Percentiles rank a stretch among this genome's conserved stretches.
phyloP scores from a whole-genome alignment of 2,888 invertebrate genomes.

The Drosophila kambysellisi region DNA sequence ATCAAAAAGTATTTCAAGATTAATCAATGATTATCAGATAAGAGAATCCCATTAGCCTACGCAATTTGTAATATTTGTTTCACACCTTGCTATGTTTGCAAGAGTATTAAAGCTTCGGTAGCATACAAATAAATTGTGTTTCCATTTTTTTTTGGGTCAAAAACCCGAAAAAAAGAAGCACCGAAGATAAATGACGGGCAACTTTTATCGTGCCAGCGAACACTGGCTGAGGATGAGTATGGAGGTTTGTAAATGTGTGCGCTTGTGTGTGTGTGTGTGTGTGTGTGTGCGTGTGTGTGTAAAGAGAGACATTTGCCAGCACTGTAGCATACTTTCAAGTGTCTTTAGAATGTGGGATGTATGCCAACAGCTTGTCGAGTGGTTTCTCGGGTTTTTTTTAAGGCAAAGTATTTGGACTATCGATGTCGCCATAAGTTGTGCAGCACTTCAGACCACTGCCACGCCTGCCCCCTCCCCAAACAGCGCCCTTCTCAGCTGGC shows the following conservation, averaged over 20 bases:
- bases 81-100: neutral
- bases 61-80: neutral
- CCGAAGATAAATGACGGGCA: slow-evolving; percentile 73
- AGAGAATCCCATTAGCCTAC: neutral
- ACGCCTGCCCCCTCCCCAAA: slow-evolving; percentile 11
- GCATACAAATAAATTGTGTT: neutral
- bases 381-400: slow-evolving; percentile 59
- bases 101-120: slow-evolving; percentile 6
- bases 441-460: slow-evolving; percentile 64
- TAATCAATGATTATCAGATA: neutral
- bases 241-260: slow-evolving; percentile 18
- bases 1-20: neutral
- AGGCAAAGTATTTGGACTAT: slow-evolving; percentile 74
- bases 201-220: slow-evolving; percentile 51
- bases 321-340: slow-evolving; percentile 79
- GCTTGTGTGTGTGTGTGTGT: neutral
- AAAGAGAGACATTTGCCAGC: slow-evolving; percentile 64
- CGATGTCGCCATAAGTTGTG: slow-evolving; percentile 80
- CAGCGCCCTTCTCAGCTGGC: slow-evolving; percentile 7
- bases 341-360: slow-evolving; percentile 67
- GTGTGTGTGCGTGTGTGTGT: slow-evolving; percentile 14
- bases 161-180: slow-evolving; percentile 31
- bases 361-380: slow-evolving; percentile 84
- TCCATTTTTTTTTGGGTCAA: slow-evolving; percentile 25
- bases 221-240: slow-evolving; percentile 37